Evolutionary conservation across 2,113 vertebrate species (phyloP).

Genomic region (Oryzias melastigma): DNA sequence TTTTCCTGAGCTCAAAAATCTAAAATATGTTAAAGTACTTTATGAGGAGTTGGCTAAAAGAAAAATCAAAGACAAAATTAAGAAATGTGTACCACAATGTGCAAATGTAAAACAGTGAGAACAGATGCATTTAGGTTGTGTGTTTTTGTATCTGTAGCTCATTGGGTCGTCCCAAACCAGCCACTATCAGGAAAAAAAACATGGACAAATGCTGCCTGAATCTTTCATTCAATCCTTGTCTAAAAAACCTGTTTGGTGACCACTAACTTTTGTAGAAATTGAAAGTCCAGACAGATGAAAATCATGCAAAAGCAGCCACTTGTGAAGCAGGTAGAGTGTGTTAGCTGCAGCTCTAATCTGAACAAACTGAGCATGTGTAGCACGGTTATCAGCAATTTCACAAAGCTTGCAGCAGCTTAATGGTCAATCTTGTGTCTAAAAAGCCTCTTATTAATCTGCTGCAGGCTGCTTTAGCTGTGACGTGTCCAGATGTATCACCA

Average conservation of each 20-base stretch:
- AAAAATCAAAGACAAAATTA: no score
- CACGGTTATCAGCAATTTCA: slow-evolving; percentile 22
- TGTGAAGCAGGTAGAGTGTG: slow-evolving; percentile 11
- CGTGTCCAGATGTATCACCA: slow-evolving; percentile 38
- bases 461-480: slow-evolving; percentile 37
- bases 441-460: slow-evolving; percentile 56
- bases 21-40: no score
- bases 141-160: no score
- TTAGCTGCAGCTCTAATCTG: slow-evolving; percentile 21
- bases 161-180: no score
- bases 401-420: slow-evolving; percentile 28
- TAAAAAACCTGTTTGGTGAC: not conserved
- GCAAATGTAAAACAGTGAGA: no score
- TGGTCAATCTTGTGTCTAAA: slow-evolving; percentile 28
- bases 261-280: slow-evolving; percentile 1
- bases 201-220: no score
- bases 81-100: no score
- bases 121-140: no score
- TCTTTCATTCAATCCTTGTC: no score
- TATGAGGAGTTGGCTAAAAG: no score
- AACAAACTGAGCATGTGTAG: slow-evolving; percentile 17
- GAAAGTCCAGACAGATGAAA: not conserved
- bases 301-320: slow-evolving; percentile 5
- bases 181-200: no score
- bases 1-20: no score